Percentiles rank a stretch among this genome's conserved stretches.
Evolutionary conservation across 2,797 vertebrate species (phyloP).

Genomic region (Poecilia wingei): DNA sequence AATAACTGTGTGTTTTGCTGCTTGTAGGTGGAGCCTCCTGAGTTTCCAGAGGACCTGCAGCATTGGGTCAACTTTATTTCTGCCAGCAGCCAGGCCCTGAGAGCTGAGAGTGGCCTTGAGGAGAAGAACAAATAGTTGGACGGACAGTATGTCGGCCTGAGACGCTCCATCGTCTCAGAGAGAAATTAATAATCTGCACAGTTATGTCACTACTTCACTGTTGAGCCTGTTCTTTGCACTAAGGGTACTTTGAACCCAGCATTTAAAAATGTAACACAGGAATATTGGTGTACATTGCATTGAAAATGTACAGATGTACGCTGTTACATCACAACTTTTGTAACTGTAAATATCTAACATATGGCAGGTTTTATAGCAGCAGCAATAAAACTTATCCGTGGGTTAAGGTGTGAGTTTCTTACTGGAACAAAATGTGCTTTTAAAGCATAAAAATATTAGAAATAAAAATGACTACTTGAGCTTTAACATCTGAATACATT

Average conservation of each 20-base stretch:
- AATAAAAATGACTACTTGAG: background rate
- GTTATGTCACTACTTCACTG: constrained; percentile 31
- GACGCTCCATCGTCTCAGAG: background rate
- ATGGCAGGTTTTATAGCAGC: background rate
- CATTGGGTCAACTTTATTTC: constrained; percentile 91
- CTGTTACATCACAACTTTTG: background rate
- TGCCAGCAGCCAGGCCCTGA: constrained; percentile 87
- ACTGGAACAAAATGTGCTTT: background rate
- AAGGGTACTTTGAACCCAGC: background rate
- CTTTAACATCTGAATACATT: background rate
- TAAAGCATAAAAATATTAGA: background rate
- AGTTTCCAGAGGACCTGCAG: constrained; percentile 87
- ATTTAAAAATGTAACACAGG: background rate
- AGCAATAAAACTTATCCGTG: background rate
- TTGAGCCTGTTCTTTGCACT: constrained; percentile 47
- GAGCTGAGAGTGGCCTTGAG: constrained; percentile 81
- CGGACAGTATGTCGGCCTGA: constrained; percentile 3
- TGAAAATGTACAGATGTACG: background rate
- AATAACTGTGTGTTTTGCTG: background rate
- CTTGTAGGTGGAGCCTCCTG: constrained; percentile 87
- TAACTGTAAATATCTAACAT: background rate
- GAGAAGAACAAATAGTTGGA: constrained; percentile 77
- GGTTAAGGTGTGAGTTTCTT: background rate
- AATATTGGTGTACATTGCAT: constrained; percentile 4
- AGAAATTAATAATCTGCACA: background rate